Evolutionary conservation across 2,888 invertebrate species (phyloP), one percentile per base, ranked within the genome.

Genomic region (Himalopsyche kuldschensis): DNA sequence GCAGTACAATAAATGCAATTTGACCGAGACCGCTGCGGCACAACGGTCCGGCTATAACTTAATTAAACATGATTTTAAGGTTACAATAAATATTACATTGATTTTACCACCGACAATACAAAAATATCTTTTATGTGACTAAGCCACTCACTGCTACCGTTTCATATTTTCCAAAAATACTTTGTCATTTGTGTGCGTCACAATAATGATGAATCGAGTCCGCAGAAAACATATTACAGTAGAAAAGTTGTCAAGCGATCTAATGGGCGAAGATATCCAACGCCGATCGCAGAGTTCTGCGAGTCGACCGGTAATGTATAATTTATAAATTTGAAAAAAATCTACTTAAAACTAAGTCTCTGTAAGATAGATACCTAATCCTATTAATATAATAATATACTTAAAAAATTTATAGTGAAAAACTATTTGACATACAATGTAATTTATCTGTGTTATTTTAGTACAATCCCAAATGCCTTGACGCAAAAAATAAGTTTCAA

Each of bases 301-400:
- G 46, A 76, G 79, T 79, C 79, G 77, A 82, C 69, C 69, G 82
- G 55, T 84, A 79, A 75, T 80, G 76, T 78, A 76, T 81, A 85
- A 86, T 85, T 80, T 78, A 86, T 82, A 82, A 85, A 86, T 85
- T 86, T 86, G 86, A 85, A 86, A 85, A 84, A 79, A 84, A 83
- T 81, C 85, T 85, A 85, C 85, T 85, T 85, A 84, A 55, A 81
- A 75, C 78, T 77, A 81, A 81, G 30, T 30, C 82, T 84, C 79
- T 83, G 82, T 84, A 78, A 79, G 81, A 27, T 27, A 69, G 69
- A 81, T 81, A 82, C 84, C 83, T 83, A 84, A 75, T 48, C 69
- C 78, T 82, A 84, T 84, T 79, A 80, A 41, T 27, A 32, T 82
- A 75, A n/a, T n/a, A 82, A 84, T 84, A 79, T 79, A 84, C 69